phyloP scores from a whole-genome alignment of 2,888 invertebrate genomes.

The Drosophila bunnanda region DNA sequence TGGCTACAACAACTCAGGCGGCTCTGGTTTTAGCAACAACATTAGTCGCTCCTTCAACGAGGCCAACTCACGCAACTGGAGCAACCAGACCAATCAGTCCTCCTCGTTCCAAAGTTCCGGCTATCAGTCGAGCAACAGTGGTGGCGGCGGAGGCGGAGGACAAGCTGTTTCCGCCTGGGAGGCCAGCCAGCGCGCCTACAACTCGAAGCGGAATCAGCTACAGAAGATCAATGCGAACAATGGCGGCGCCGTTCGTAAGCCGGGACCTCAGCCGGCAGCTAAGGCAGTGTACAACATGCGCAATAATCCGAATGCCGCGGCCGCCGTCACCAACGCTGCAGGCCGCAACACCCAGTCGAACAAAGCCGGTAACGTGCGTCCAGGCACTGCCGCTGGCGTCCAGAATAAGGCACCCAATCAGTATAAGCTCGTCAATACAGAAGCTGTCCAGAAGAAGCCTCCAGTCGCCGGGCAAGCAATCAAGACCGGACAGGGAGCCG shows the following conservation, averaged over 20 bases:
- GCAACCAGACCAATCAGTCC: constrained; percentile 15
- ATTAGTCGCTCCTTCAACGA: constrained; percentile 31
- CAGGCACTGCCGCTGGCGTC: constrained; percentile 13
- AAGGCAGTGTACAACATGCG: constrained; percentile 30
- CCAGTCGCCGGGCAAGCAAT: constrained; percentile 7
- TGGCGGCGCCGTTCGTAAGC: constrained; percentile 24
- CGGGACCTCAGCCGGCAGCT: constrained; percentile 12
- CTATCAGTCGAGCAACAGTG: constrained; percentile 14
- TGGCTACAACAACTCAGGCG: constrained; percentile 1
- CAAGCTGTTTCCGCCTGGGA: constrained; percentile 19
- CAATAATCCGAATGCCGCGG: constrained; percentile 19
- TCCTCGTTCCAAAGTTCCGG: constrained; percentile 24
- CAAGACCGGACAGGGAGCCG: background rate
- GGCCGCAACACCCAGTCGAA: constrained; percentile 2
- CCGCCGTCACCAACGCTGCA: constrained; percentile 3
- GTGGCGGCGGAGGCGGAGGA: constrained; percentile 2
- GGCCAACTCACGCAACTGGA: constrained; percentile 31
- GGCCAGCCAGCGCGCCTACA: constrained; percentile 33
- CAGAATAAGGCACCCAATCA: constrained; percentile 18
- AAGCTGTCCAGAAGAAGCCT: constrained; percentile 3
- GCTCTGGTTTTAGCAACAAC: constrained; percentile 30
- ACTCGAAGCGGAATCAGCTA: constrained; percentile 32
- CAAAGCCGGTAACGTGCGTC: constrained; percentile 9
- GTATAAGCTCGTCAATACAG: constrained; percentile 10
- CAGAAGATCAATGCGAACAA: constrained; percentile 29